These are phyloP conservation scores for Zeuzera pyrina DNA, from an alignment of 2,888 invertebrate genomes.

Conservation along the genomic window DNA sequence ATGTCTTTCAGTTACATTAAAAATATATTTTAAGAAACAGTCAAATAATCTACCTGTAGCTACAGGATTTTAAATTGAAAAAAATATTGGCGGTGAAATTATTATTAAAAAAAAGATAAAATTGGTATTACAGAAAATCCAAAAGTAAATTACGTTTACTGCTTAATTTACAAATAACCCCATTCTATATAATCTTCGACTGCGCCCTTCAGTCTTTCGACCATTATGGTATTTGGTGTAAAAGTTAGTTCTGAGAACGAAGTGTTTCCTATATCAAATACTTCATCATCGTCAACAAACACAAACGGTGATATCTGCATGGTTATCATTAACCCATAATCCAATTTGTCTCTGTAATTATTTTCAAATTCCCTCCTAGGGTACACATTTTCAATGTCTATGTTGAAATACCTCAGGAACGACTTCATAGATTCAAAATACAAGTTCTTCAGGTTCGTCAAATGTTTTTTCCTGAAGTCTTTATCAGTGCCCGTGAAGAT, in stretches of 20 bases:
- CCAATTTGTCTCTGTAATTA: slow-evolving; percentile 4
- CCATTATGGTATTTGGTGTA: background rate
- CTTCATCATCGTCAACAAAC: background rate
- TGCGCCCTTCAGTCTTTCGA: background rate
- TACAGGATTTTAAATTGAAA: too few relatives aligned
- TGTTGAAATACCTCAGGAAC: slow-evolving; percentile 4
- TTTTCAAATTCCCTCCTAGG: slow-evolving; percentile 5
- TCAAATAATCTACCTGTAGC: too few relatives aligned
- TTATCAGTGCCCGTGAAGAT: slow-evolving; percentile 4
- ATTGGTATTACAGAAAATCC: too few relatives aligned
- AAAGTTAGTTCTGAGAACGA: background rate
- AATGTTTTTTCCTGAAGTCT: slow-evolving; percentile 4
- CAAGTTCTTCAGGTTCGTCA: slow-evolving; percentile 2
- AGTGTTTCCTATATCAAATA: background rate
- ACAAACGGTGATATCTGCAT: slow-evolving; percentile 3
- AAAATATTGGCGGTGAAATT: too few relatives aligned
- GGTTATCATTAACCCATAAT: slow-evolving; percentile 5
- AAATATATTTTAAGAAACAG: too few relatives aligned
- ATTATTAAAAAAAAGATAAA: too few relatives aligned
- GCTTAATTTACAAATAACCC: background rate
- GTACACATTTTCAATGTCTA: slow-evolving; percentile 4
- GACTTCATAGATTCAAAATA: slow-evolving; percentile 5
- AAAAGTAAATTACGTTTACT: too few relatives aligned
- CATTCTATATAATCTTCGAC: slow-evolving; percentile 3
- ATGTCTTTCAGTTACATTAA: too few relatives aligned